Percentiles rank a stretch among this genome's conserved stretches.
Evolutionary conservation across 2,113 vertebrate species (phyloP).

Genomic region (Circaetus cinerascens): DNA sequence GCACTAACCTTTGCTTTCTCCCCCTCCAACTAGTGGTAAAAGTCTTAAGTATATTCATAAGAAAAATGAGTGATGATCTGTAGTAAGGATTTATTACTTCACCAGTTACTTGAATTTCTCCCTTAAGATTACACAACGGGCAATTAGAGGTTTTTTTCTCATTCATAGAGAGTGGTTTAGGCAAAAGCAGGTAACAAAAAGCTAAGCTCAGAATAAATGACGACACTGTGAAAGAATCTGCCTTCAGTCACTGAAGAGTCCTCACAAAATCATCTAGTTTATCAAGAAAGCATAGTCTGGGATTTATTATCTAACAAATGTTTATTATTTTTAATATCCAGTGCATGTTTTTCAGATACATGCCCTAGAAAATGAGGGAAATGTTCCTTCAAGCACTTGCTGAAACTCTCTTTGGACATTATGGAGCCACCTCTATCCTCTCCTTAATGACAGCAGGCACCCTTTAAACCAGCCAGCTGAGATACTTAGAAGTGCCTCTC

Average conservation of each 20-base stretch:
- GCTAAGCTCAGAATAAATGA: neutral
- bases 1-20: neutral
- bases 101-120: conserved; percentile 39
- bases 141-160: neutral
- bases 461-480: neutral
- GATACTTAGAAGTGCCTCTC: neutral
- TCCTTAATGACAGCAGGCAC: neutral
- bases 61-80: conserved; percentile 43
- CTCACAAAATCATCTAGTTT: conserved; percentile 6
- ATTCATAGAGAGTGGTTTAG: neutral
- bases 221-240: neutral
- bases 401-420: neutral
- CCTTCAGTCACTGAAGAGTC: neutral
- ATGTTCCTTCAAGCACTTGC: neutral
- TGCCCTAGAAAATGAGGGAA: conserved; percentile 10
- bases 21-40: neutral
- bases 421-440: neutral
- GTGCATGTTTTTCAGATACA: conserved; percentile 5
- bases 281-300: neutral
- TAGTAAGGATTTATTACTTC: conserved; percentile 38
- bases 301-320: conserved; percentile 49
- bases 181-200: conserved; percentile 15
- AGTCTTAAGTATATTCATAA: neutral
- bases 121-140: neutral
- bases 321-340: conserved; percentile 40